Base-by-base conservation (phyloP, 2,888 invertebrate genomes). In the Spilarctia lutea region DNA sequence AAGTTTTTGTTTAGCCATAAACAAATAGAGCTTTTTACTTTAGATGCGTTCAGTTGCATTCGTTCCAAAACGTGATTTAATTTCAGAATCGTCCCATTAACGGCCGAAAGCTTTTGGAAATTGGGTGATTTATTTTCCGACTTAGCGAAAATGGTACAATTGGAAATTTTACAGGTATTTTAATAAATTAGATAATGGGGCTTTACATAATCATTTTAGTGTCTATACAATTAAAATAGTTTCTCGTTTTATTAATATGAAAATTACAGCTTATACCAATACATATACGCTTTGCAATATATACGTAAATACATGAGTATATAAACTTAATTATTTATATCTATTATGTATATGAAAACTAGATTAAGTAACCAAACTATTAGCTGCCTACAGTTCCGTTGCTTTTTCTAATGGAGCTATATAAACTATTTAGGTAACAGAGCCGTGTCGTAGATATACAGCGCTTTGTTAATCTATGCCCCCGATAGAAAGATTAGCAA, bases 81-180 rank as follows among this genome's bases (percentile, higher is more conserved):
- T 95, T 95, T 95, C 95, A 95, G 95, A 95, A 90, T 89, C 92
- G 85, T 85, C 91, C 90, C 90, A 89, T 92, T 86, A 88, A 90
- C 92, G 92, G 91, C 91, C 87, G 92, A 92, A 92, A 91, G 85
- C 87, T 91, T 93, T 94, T 90, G 94, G 93, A 92, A 90, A 91
- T 94, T 94, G 88, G 91, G 91, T 89, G 88, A 88, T 88, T 91
- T 89, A 89, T 81, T 88, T 92, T 90, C 87, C 92, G 87, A 91
- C 89, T 91, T 90, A 91, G 88, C 90, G 88, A 94, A 91, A 90
- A 95, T 95, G 95, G 94, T 95, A 90, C 94, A 92, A 90, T 94
- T 95, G 94, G 94, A 94, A 90, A 89, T 91, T 90, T 87, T 89
- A 87, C 93, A 95, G 95, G 95, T 95, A 95, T 91, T 92, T 91